Conservation (phyloP, 2,888 invertebrate genomes). For the Xestia xanthographa region DNA sequence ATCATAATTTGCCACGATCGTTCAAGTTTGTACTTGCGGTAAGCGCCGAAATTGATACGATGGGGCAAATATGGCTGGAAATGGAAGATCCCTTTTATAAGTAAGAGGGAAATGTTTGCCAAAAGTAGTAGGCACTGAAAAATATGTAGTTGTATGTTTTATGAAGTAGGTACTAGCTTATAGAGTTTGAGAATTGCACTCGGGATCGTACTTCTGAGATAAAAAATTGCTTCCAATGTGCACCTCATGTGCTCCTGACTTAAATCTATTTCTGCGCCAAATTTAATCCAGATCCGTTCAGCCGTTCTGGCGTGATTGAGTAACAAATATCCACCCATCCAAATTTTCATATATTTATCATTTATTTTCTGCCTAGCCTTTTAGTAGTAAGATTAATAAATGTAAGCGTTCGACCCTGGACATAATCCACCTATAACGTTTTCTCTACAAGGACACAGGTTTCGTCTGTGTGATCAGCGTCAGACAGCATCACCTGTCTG, state of each 20-base stretch:
- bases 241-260: too few species aligned
- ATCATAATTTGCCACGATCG: constrained; percentile 78
- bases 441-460: neutral
- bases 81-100: constrained; percentile 26
- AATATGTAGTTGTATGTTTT: too few species aligned
- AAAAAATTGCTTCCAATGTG: too few species aligned
- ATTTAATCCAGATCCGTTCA: neutral
- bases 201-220: too few species aligned
- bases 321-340: neutral
- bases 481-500: too few species aligned
- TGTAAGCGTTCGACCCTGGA: neutral
- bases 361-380: too few species aligned
- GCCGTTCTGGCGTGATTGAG: neutral
- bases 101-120: constrained; percentile 11
- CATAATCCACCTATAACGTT: neutral
- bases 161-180: too few species aligned
- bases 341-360: too few species aligned
- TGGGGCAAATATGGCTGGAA: constrained; percentile 39
- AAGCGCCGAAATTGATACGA: constrained; percentile 61
- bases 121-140: neutral
- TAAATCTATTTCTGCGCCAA: neutral
- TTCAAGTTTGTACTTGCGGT: constrained; percentile 68
- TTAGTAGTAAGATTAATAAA: too few species aligned
- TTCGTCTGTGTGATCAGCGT: neutral
- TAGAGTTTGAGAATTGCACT: neutral